Conservation (phyloP, 2,797 vertebrate genomes). For the Aulostomus chinensis region DNA sequence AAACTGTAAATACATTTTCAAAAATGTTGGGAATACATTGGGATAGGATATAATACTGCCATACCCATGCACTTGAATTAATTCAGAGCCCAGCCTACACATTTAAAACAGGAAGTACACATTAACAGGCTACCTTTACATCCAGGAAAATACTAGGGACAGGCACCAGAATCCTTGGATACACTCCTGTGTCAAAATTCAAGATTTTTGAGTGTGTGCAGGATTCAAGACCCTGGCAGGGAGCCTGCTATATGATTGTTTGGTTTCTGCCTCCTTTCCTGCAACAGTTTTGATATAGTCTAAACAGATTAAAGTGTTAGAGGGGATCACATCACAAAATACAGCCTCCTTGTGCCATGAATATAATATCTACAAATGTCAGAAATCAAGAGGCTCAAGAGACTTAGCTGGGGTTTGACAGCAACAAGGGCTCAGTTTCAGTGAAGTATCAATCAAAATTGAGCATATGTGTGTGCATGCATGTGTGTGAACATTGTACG, state of each 20-base stretch:
- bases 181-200: conserved; percentile 26
- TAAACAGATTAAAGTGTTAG: conserved; percentile 86
- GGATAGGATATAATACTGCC: too few species aligned
- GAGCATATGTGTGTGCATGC: conserved; percentile 11
- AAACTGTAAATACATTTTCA: too few species aligned
- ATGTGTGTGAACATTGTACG: conserved; percentile 24
- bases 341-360: conserved; percentile 62
- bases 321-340: conserved; percentile 77
- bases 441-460: conserved; percentile 83
- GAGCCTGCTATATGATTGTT: conserved; percentile 62
- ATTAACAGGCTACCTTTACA: conserved; percentile 3
- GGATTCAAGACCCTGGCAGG: conserved; percentile 60
- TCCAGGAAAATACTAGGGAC: conserved; percentile 16
- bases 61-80: too few species aligned
- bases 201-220: conserved; percentile 27
- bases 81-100: too few species aligned
- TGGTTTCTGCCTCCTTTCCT: conserved; percentile 55
- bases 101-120: too few species aligned
- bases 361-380: conserved; percentile 83
- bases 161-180: conserved; percentile 24
- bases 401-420: conserved; percentile 80
- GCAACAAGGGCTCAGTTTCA: conserved; percentile 81
- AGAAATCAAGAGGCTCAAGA: conserved; percentile 80
- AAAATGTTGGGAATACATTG: too few species aligned
- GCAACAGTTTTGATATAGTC: conserved; percentile 73